Percentiles rank a stretch among this genome's conserved stretches.
Evolutionary conservation across 2,797 vertebrate genomes (phyloP).

Genomic region (Pangasius djambal): DNA sequence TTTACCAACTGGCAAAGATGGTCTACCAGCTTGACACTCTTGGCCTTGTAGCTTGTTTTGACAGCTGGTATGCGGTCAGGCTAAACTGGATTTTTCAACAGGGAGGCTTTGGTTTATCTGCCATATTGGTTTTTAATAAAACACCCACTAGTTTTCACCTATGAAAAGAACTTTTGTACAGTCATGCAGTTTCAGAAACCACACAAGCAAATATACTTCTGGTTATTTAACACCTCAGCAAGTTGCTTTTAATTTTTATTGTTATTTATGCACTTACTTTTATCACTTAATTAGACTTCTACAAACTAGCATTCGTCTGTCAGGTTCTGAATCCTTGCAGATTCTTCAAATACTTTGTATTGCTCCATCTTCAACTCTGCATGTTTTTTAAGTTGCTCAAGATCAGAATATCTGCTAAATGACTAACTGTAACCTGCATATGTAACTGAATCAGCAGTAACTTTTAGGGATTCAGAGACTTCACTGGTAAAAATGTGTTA

Average conservation of each 20-base stretch:
- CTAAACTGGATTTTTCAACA: background rate
- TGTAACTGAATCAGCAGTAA: background rate
- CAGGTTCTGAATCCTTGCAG: background rate
- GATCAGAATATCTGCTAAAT: background rate
- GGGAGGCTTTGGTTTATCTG: background rate
- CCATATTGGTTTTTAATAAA: background rate
- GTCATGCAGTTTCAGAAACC: background rate
- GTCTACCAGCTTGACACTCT: background rate
- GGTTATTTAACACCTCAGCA: background rate
- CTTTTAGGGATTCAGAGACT: background rate
- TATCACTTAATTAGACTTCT: background rate
- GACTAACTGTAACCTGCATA: background rate
- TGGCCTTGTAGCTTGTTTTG: background rate
- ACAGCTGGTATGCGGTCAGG: background rate
- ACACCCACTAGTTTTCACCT: constrained; percentile 10
- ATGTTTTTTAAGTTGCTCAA: background rate
- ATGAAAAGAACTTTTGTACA: background rate
- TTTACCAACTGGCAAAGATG: background rate
- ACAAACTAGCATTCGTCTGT: background rate
- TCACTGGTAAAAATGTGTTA: background rate
- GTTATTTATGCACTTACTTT: background rate
- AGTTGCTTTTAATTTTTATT: background rate
- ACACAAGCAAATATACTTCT: background rate
- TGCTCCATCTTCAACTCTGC: background rate
- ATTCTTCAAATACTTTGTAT: background rate